Base-by-base conservation (phyloP, 2,797 vertebrate species). In the Sorex maritimensis region DNA sequence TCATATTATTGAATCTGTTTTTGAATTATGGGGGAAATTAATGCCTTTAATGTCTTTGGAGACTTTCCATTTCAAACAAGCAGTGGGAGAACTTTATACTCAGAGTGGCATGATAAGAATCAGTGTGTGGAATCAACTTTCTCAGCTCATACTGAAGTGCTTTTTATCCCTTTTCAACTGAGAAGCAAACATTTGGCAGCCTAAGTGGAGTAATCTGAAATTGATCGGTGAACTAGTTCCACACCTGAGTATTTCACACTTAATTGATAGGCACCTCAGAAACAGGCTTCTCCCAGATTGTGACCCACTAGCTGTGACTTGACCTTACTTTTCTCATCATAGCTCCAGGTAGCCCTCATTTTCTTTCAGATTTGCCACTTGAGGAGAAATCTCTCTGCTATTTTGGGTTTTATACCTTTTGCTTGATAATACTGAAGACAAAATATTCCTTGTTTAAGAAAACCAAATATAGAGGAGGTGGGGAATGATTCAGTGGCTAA, bases 61-160 rank as follows among this genome's bases (percentile, higher is more conserved):
- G 85, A 89, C 55, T 85, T 96, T 92, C 55, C 65, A 87, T 79
- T 96, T 92, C 49, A 90, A 77, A 82, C 49, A 84, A 81, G 71
- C 26, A 74, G 61, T 90, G n/a, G 46, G 94, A 90, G 90, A 95
- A 71, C 91, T 86, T 92, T 81, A 83, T 82, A 78, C 44, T 75
- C 2, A 65, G 58, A 41, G 21, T 34, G 17, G 24, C 34, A 1
- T 90, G 83, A 69, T 93, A 82, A 78, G 65, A 86, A 77, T 85
- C 86, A 67, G 28, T 90, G 28, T 74, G 44, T 84, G 74, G 73
- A 49, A 23, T 92, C 82, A 86, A 5, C 77, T 95, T 90, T 90
- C 81, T 80, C 3, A 86, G 49, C 69, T 77, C 68, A 30, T 81
- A 68, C 28, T 92, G 11, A 44, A 94, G 65, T 86, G 24, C 44